Conservation (phyloP, 2,888 invertebrate species). For the Clistopyga incitator region DNA sequence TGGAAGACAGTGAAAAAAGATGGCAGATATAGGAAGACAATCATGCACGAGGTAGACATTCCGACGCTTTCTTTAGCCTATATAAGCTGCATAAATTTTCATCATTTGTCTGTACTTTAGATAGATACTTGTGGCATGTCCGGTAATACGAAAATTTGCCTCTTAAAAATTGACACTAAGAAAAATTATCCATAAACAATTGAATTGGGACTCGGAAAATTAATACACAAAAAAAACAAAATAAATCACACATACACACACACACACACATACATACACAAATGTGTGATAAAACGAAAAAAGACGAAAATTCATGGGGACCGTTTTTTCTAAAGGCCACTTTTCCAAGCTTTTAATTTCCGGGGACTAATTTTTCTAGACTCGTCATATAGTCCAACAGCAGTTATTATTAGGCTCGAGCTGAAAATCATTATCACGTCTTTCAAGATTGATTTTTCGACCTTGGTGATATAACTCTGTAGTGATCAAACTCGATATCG, state of each 20-base stretch:
- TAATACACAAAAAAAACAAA: too few relatives aligned
- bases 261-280: too few relatives aligned
- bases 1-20: background rate
- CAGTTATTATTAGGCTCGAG: conserved; percentile 11
- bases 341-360: too few relatives aligned
- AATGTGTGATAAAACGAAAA: too few relatives aligned
- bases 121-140: too few relatives aligned
- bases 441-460: conserved; percentile 50
- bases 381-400: background rate
- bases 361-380: background rate
- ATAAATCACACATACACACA: too few relatives aligned
- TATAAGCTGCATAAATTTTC: conserved; percentile 40
- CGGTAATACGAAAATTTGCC: too few relatives aligned
- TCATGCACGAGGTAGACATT: background rate
- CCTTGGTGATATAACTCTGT: conserved; percentile 47
- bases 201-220: too few relatives aligned
- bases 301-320: too few relatives aligned
- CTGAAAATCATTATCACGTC: conserved; percentile 20
- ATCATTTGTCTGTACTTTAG: background rate
- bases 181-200: too few relatives aligned
- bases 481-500: conserved; percentile 11
- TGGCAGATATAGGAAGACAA: background rate
- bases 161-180: too few relatives aligned
- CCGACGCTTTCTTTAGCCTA: conserved; percentile 15
- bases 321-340: too few relatives aligned